These are phyloP conservation scores for Takifugu flavidus DNA, from an alignment of 2,113 vertebrate genomes.

Conservation along the genomic window DNA sequence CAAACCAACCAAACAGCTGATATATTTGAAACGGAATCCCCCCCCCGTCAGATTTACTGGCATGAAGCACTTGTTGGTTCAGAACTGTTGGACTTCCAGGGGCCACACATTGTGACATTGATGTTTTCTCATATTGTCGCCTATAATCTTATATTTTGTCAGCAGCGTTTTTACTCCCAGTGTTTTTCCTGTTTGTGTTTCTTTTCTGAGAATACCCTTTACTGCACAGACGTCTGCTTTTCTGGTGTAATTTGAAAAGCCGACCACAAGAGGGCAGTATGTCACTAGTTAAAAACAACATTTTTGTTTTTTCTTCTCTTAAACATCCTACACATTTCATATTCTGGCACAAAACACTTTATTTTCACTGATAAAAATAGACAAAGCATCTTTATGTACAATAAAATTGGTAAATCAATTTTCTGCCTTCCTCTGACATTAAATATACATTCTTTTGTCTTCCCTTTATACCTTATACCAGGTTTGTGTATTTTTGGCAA, in stretches of 20 bases:
- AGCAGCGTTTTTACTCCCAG: too few relatives aligned
- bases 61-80: too few relatives aligned
- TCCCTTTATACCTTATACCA: constrained; percentile 34
- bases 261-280: constrained; percentile 28
- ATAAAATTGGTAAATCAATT: constrained; percentile 18
- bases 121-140: too few relatives aligned
- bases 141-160: too few relatives aligned
- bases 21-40: too few relatives aligned
- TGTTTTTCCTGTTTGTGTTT: too few relatives aligned
- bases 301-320: not conserved
- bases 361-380: constrained; percentile 74
- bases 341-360: constrained; percentile 73
- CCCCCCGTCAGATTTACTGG: too few relatives aligned
- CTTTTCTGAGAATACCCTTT: too few relatives aligned
- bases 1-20: too few relatives aligned
- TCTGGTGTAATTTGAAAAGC: constrained; percentile 4
- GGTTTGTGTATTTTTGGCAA: constrained; percentile 30
- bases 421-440: constrained; percentile 26
- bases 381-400: constrained; percentile 53
- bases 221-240: not conserved
- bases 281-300: not conserved
- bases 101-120: too few relatives aligned
- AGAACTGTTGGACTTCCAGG: too few relatives aligned
- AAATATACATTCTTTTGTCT: constrained; percentile 39
- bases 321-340: not conserved